Conservation (phyloP, 2,888 invertebrate species). For the Cybosia mesomella region DNA sequence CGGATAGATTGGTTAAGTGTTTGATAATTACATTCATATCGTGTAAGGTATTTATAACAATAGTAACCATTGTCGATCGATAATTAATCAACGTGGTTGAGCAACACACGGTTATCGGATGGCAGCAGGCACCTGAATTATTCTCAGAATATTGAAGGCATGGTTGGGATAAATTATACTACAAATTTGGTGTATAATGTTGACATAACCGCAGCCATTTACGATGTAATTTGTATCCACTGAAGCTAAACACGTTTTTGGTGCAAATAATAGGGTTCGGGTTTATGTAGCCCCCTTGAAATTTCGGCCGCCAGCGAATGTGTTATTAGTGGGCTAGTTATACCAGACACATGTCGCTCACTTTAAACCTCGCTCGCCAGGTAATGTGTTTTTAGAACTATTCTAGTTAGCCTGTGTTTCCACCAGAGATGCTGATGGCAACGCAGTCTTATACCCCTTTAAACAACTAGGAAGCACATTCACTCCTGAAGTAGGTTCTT, state of each 20-base stretch:
- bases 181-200: not conserved
- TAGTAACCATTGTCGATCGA: slow-evolving; percentile 1
- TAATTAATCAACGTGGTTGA: slow-evolving; percentile 16
- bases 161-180: not conserved
- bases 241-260: not conserved
- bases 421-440: no score
- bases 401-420: no score
- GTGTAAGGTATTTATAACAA: not conserved
- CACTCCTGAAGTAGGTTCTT: no score
- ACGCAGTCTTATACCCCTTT: no score
- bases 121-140: slow-evolving; percentile 8
- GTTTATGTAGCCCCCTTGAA: no score
- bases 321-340: no score
- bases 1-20: not conserved
- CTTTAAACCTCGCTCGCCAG: no score
- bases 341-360: no score
- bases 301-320: no score
- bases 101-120: slow-evolving; percentile 1
- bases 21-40: not conserved
- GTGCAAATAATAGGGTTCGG: not conserved
- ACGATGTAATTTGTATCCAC: not conserved
- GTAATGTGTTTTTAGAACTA: no score
- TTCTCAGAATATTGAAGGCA: slow-evolving; percentile 11
- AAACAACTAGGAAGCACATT: no score
- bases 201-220: not conserved